Percentiles rank a stretch among this genome's conserved stretches.
These are phyloP conservation scores for Anthoscopus minutus DNA, from an alignment of 2,113 vertebrate species.

Conservation along the genomic window DNA sequence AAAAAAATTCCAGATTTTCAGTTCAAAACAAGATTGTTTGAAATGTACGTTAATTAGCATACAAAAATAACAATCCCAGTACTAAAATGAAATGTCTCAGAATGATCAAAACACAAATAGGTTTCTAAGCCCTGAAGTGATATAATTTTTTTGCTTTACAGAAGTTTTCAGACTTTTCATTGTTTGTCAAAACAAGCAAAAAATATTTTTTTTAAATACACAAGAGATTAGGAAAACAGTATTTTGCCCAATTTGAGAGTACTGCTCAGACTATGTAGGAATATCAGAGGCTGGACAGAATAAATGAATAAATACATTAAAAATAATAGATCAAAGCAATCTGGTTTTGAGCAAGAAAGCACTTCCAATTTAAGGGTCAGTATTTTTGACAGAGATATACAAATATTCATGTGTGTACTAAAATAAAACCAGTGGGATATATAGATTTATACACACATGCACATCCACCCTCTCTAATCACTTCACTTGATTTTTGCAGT, in stretches of 20 bases:
- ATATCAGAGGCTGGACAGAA: slow-evolving; percentile 27
- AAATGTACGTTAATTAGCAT: slow-evolving; percentile 62
- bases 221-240: neutral
- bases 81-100: slow-evolving; percentile 52
- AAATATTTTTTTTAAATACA: neutral
- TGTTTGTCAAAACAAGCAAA: slow-evolving; percentile 18
- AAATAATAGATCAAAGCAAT: slow-evolving; percentile 44
- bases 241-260: slow-evolving; percentile 14
- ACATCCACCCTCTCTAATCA: neutral
- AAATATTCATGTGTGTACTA: slow-evolving; percentile 18
- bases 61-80: slow-evolving; percentile 52
- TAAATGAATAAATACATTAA: slow-evolving; percentile 60
- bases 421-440: slow-evolving; percentile 9
- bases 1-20: slow-evolving; percentile 47
- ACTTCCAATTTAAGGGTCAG: slow-evolving; percentile 40
- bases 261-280: neutral
- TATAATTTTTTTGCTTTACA: slow-evolving; percentile 14
- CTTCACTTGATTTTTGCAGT: slow-evolving; percentile 15
- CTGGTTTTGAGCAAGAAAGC: slow-evolving; percentile 6
- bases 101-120: slow-evolving; percentile 63
- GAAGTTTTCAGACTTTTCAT: slow-evolving; percentile 33
- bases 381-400: neutral
- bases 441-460: neutral
- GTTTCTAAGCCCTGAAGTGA: slow-evolving; percentile 35
- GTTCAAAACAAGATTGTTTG: slow-evolving; percentile 64